Base-by-base conservation (phyloP, 2,113 vertebrate species). In the Limanda limanda region DNA sequence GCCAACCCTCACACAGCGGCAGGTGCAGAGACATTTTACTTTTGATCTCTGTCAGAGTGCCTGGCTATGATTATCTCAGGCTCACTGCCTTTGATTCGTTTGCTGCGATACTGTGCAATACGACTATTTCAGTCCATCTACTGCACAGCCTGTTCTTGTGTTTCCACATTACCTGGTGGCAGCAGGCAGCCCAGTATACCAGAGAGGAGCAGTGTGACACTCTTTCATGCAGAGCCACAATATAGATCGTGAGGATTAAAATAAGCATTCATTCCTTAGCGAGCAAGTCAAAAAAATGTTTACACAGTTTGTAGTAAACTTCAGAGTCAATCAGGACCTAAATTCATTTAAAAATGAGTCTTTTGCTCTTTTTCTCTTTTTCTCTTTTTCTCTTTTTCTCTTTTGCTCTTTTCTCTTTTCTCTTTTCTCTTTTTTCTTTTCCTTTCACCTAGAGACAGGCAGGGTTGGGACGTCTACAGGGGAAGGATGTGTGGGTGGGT, bases 1-100 rank as follows among this genome's bases (percentile, higher is more conserved):
- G 48, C 54, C 83, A 71, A 61, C 64, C 74, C 57, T 42, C 17
- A 71, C 54, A 65, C 62, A 45, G 60, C 52, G 71, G 83, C 92
- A 94, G 93, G 91, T 93, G 92, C 89, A 78, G 73, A 73, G 68
- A 60, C 60, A 58, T 51, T 82, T 68, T 77, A 90, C 89, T 88
- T 93, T 93, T 94, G 91, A 94, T 94, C 87, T 93, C 58, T 76
- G 79, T 70, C 78, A 66, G 88, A 89, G 83, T 85, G 77, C 84
- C 71, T 87, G 11, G 67, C 81, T 82, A 10, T 79, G 89, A 91
- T 89, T 87, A 88, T 82, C 85, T 79, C 76, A 52, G 40, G 31
- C 85, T 79, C 72, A 2, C 74, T 79, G 82, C 82, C 92, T 93
- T 92, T 93, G 91, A 93, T 91, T 93, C 84, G 83, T 92, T 86